These are phyloP conservation scores for Caenorhabditis imperialis DNA, from an alignment of 2,888 invertebrate genomes.

Conservation along the genomic window DNA sequence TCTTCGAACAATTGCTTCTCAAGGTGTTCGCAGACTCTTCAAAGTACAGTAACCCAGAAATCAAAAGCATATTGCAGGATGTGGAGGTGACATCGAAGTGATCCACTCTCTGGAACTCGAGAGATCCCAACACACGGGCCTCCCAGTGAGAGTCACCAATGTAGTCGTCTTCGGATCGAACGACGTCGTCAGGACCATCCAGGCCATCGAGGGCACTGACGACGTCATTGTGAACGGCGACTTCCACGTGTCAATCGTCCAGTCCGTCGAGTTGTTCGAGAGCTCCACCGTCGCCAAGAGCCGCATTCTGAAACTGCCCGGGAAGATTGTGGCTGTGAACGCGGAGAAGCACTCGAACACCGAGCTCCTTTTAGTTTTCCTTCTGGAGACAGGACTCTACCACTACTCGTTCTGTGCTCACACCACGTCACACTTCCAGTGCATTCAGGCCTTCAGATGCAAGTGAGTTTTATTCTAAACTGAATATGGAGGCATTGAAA, in stretches of 20 bases:
- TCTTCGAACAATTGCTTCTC: too few species aligned
- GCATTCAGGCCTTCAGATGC: slow-evolving; percentile 61
- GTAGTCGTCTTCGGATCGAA: slow-evolving; percentile 59
- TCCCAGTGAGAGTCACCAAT: slow-evolving; percentile 58
- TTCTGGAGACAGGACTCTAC: slow-evolving; percentile 59
- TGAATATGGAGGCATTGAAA: too few species aligned
- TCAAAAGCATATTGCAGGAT: slow-evolving; percentile 51
- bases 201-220: slow-evolving; percentile 53
- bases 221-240: slow-evolving; percentile 60
- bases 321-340: slow-evolving; percentile 52
- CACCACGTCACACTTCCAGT: slow-evolving; percentile 48
- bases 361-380: slow-evolving; percentile 58
- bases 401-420: slow-evolving; percentile 63
- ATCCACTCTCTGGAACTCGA: slow-evolving; percentile 57
- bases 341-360: slow-evolving; percentile 61
- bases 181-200: slow-evolving; percentile 52
- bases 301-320: slow-evolving; percentile 53
- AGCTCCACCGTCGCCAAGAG: slow-evolving; percentile 47
- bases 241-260: slow-evolving; percentile 52
- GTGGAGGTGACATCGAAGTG: slow-evolving; percentile 65
- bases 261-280: slow-evolving; percentile 54
- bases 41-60: too few species aligned
- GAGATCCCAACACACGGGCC: slow-evolving; percentile 61
- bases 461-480: slow-evolving; percentile 42
- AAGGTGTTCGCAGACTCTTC: too few species aligned